Evolutionary conservation across 2,113 vertebrate species (phyloP).

Genomic region (Poeciliopsis prolifica): DNA sequence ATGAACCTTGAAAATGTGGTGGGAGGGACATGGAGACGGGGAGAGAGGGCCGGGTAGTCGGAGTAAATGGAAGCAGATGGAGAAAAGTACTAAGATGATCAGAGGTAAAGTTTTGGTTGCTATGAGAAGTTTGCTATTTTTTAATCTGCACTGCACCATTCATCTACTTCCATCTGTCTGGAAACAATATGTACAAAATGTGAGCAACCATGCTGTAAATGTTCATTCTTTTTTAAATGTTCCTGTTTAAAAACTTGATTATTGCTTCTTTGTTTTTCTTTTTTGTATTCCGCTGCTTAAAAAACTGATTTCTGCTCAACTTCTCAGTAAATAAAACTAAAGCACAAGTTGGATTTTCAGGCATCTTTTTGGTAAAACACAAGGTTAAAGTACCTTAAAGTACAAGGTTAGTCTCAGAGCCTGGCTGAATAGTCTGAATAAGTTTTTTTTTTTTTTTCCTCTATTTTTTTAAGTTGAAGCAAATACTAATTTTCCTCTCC

Average conservation of each 20-base stretch:
- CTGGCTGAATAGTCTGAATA: no score
- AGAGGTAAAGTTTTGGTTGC: constrained; percentile 30
- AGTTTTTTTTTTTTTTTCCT: background rate
- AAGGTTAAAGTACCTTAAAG: no score
- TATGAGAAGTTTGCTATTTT: constrained; percentile 39
- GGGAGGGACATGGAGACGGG: constrained; percentile 63
- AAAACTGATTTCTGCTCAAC: no score
- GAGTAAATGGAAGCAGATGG: constrained; percentile 63
- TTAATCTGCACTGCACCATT: constrained; percentile 8
- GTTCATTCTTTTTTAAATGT: no score
- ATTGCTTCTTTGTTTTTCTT: background rate
- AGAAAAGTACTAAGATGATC: constrained; percentile 36
- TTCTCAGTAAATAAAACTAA: no score
- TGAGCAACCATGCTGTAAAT: background rate
- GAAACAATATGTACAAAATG: background rate
- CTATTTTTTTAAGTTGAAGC: background rate
- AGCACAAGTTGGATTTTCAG: no score
- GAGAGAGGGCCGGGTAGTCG: constrained; percentile 14
- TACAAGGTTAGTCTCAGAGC: no score
- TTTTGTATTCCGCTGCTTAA: no score
- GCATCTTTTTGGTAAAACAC: no score
- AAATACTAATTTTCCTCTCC: background rate
- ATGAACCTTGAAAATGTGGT: constrained; percentile 76
- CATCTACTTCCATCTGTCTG: background rate
- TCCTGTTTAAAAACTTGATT: background rate